Conservation (phyloP, 2,888 invertebrate species). For the Eupithecia insigniata region DNA sequence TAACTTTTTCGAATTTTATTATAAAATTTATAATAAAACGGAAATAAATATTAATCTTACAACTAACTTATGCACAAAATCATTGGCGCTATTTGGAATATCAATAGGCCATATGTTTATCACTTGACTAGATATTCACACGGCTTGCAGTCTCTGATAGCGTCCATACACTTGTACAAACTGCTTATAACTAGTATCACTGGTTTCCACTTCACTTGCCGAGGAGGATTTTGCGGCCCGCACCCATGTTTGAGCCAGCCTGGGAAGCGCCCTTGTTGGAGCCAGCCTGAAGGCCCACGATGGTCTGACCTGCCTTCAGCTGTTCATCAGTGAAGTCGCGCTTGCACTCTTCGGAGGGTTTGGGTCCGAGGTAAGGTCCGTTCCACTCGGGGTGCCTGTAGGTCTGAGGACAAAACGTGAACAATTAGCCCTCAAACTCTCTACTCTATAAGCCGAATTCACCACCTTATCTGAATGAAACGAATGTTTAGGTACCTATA, state of each 20-base stretch:
- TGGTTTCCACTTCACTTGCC: constrained; percentile 88
- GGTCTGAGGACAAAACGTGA: constrained; percentile 82
- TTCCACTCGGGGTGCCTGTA: constrained; percentile 93
- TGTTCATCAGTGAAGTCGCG: constrained; percentile 97
- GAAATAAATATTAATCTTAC: constrained; percentile 77
- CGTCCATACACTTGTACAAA: constrained; percentile 76
- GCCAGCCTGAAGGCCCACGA: constrained; percentile 97
- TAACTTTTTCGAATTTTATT: constrained; percentile 66
- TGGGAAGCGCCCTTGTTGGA: constrained; percentile 98
- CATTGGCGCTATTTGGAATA: constrained; percentile 73
- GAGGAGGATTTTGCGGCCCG: constrained; percentile 94
- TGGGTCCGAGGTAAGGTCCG: constrained; percentile 96
- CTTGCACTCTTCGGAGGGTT: constrained; percentile 96
- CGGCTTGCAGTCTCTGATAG: constrained; percentile 70
- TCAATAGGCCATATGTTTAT: constrained; percentile 53
- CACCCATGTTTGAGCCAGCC: constrained; percentile 95
- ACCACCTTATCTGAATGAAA: background rate
- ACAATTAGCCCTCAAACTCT: background rate
- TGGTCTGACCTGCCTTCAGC: constrained; percentile 92
- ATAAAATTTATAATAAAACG: constrained; percentile 76
- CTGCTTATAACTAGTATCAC: constrained; percentile 81
- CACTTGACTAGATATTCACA: constrained; percentile 66
- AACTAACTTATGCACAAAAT: constrained; percentile 77
- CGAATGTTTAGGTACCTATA: background rate
- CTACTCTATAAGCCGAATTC: background rate